These are phyloP conservation scores for Xerus rutilus DNA, from an alignment of 2,797 vertebrate species.

Conservation along the genomic window DNA sequence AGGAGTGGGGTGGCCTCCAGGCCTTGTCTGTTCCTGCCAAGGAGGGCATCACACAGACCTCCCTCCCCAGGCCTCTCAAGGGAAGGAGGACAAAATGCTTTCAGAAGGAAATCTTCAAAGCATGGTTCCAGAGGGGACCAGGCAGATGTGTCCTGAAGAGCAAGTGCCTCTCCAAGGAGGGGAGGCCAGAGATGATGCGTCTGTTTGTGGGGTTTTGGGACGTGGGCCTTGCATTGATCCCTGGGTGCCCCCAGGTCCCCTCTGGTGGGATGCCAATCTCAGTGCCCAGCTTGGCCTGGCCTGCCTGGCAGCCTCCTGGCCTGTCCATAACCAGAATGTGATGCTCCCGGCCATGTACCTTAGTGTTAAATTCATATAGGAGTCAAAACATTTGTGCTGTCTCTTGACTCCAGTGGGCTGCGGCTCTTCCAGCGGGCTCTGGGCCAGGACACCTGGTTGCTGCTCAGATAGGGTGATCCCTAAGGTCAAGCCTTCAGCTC, in stretches of 20 bases:
- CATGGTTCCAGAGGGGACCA: accelerated
- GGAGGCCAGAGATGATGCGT: not conserved
- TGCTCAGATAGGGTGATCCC: too few relatives aligned
- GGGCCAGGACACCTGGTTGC: not conserved
- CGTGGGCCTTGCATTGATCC: not conserved
- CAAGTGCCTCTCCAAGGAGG: not conserved
- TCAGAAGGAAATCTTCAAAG: not conserved
- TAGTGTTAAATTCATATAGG: accelerated
- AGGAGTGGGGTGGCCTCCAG: not conserved
- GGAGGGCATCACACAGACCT: not conserved
- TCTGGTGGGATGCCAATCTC: not conserved
- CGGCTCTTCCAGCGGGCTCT: not conserved
- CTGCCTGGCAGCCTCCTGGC: not conserved
- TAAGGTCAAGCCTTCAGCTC: not conserved
- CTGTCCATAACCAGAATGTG: not conserved
- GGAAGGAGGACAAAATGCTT: not conserved
- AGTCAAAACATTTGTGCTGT: not conserved
- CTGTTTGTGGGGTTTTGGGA: not conserved
- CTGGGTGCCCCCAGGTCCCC: not conserved
- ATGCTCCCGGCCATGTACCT: not conserved
- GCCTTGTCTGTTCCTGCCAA: not conserved
- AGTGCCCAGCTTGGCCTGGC: not conserved
- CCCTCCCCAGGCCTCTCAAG: accelerated
- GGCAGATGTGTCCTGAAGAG: not conserved
- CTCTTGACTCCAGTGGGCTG: accelerated